Conservation (phyloP, 2,113 vertebrate species). For the Scalopus aquaticus region DNA sequence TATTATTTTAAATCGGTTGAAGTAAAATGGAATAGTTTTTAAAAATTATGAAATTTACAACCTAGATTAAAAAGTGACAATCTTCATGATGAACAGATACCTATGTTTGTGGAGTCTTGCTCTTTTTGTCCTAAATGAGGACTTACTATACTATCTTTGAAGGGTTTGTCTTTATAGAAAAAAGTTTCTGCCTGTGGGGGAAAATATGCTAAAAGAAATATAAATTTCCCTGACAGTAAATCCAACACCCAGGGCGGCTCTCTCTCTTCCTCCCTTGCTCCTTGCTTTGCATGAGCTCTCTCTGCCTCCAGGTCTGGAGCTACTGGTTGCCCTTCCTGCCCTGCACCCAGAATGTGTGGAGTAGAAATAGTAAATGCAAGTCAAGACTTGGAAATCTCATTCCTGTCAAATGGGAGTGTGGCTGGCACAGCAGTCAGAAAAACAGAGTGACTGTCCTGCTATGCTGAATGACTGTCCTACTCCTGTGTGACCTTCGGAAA, state of each 20-base stretch:
- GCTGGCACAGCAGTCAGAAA: background rate
- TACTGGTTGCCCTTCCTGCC: background rate
- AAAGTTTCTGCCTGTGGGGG: background rate
- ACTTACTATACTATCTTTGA: background rate
- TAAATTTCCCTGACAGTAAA: background rate
- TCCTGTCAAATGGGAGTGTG: background rate
- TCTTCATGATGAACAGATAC: background rate
- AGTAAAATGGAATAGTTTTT: background rate
- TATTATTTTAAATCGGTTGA: background rate
- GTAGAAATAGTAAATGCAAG: background rate
- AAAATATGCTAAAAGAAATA: background rate
- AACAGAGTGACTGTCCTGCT: background rate
- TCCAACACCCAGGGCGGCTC: background rate
- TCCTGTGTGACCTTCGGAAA: background rate
- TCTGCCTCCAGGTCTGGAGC: background rate
- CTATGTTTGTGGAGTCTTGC: background rate
- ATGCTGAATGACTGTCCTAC: no score
- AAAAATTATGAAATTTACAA: background rate
- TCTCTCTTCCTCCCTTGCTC: accelerated
- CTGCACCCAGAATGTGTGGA: background rate
- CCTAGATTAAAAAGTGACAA: background rate
- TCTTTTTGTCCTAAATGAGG: background rate
- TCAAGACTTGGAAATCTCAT: background rate
- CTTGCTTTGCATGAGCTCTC: background rate
- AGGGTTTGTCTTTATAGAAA: background rate